A percentile compares a stretch with the other conserved stretches of the same genome.
These are phyloP conservation scores for Neotoma lepida DNA, from an alignment of 2,113 vertebrate species.

Conservation along the genomic window DNA sequence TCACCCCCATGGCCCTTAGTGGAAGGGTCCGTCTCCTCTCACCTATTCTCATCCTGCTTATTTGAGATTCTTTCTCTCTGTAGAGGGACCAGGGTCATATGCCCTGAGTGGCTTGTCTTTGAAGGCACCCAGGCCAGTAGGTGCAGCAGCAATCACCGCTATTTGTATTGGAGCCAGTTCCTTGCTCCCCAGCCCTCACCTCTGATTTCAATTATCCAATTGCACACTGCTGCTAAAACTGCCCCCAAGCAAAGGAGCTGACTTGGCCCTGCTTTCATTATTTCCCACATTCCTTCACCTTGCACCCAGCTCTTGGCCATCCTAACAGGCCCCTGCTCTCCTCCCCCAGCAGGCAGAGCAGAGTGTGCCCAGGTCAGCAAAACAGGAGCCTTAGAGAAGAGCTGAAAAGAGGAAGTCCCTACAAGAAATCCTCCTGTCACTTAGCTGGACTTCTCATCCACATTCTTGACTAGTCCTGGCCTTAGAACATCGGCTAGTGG, in stretches of 20 bases:
- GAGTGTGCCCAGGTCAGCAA: not conserved
- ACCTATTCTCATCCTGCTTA: not conserved
- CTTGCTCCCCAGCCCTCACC: constrained; percentile 41
- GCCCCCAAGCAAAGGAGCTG: constrained; percentile 33
- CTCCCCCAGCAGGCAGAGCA: fast-evolving
- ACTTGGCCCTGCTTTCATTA: constrained; percentile 60
- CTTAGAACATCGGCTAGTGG: not conserved
- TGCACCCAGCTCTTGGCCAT: not conserved
- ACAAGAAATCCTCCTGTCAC: not conserved
- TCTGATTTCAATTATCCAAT: constrained; percentile 72
- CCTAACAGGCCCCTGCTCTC: not conserved
- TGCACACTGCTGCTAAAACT: constrained; percentile 56
- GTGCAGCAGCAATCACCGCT: not conserved
- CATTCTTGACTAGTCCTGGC: not conserved
- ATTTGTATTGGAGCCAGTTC: constrained; percentile 40
- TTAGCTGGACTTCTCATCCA: not conserved
- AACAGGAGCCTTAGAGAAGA: not conserved
- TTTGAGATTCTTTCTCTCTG: not conserved
- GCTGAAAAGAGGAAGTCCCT: not conserved
- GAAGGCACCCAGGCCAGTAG: not conserved
- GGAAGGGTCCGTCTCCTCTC: not conserved
- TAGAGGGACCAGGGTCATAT: not conserved
- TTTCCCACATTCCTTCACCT: constrained; percentile 42
- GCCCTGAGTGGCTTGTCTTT: not conserved
- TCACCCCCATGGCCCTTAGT: fast-evolving